phyloP scores from a whole-genome alignment of 2,113 vertebrate genomes.

The Zosterops japonicus region DNA sequence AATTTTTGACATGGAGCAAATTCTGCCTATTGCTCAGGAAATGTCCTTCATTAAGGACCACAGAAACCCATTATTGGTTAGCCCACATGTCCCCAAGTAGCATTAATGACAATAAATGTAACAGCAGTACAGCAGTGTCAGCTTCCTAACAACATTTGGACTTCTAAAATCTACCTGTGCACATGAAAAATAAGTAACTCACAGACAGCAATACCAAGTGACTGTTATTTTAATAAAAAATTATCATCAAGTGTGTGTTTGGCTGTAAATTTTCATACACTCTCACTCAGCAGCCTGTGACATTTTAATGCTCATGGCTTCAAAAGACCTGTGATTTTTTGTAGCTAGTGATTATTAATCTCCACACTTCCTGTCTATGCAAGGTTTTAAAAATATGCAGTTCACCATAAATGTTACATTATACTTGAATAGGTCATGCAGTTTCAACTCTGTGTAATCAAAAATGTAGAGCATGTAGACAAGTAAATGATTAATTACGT shows the following conservation, averaged over 20 bases:
- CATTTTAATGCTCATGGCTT: neutral
- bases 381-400: neutral
- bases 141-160: neutral
- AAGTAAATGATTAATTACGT: neutral
- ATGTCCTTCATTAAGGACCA: neutral
- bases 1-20: neutral
- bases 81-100: neutral
- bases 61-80: neutral
- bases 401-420: neutral
- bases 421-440: neutral
- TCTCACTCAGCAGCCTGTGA: neutral
- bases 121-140: neutral
- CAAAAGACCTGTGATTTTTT: neutral
- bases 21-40: neutral
- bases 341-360: neutral
- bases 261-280: neutral
- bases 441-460: neutral
- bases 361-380: neutral
- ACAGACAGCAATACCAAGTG: accelerated
- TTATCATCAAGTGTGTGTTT: neutral
- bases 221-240: neutral
- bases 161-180: neutral
- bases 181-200: neutral
- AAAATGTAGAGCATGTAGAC: neutral
- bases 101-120: neutral